Evolutionary conservation across 1,140 invertebrate species (phyloP).

Genomic region (Drosophila neocordata): DNA sequence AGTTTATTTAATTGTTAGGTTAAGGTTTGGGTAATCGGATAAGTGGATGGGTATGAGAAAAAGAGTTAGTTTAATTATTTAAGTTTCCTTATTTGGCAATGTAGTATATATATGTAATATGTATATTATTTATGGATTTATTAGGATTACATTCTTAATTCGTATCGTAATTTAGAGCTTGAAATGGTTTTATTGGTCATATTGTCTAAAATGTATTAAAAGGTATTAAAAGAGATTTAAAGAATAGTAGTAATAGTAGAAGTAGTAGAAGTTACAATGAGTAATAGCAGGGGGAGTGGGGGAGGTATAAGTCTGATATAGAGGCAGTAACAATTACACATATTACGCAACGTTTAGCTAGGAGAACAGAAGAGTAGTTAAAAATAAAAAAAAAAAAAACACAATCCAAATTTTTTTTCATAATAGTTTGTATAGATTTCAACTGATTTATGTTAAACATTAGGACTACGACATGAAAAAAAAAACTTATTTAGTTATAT

Average conservation of each 20-base stretch:
- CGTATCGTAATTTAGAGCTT: slow-evolving; percentile 10
- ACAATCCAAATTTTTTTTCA: slow-evolving; percentile 3
- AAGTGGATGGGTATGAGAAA: slow-evolving; percentile 2
- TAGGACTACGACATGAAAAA: slow-evolving; percentile 8
- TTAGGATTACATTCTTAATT: slow-evolving; percentile 7
- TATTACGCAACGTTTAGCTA: slow-evolving; percentile 10
- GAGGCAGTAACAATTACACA: slow-evolving; percentile 2
- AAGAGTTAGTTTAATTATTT: neutral
- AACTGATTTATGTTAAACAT: neutral
- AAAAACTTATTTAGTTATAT: neutral
- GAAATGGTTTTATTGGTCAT: slow-evolving; percentile 6
- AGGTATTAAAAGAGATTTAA: neutral
- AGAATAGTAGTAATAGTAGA: neutral
- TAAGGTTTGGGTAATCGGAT: neutral
- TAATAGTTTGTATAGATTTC: neutral
- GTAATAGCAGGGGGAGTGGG: neutral
- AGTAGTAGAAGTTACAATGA: neutral
- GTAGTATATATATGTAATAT: slow-evolving; percentile 44
- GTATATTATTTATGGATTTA: slow-evolving; percentile 51
- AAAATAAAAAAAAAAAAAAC: slow-evolving; percentile 5
- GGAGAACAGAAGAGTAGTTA: neutral
- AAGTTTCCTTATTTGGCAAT: slow-evolving; percentile 6
- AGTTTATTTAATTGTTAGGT: neutral
- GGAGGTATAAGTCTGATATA: neutral
- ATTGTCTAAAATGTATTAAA: slow-evolving; percentile 5